Conservation (phyloP, 2,888 invertebrate genomes). For the Ametastegia equiseti region DNA sequence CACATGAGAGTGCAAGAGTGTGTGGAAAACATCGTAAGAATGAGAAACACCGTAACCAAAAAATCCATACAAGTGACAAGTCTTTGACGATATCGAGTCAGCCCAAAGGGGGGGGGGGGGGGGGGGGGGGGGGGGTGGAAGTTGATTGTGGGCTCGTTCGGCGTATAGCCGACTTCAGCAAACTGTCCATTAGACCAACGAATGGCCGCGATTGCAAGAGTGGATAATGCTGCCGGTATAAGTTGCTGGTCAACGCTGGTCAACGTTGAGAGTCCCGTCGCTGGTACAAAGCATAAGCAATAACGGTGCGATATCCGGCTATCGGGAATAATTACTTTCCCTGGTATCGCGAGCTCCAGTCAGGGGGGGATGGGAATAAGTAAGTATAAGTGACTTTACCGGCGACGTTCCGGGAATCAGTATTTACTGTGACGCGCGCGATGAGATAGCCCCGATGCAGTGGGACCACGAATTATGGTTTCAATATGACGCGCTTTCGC, state of each 20-base stretch:
- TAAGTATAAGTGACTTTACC: slow-evolving; percentile 71
- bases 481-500: slow-evolving; percentile 69
- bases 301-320: slow-evolving; percentile 63
- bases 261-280: slow-evolving; percentile 23
- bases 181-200: slow-evolving; percentile 65
- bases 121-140: too few relatives aligned
- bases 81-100: slow-evolving; percentile 6
- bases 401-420: slow-evolving; percentile 74
- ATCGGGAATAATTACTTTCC: slow-evolving; percentile 72
- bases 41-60: not conserved
- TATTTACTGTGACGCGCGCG: slow-evolving; percentile 72
- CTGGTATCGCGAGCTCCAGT: slow-evolving; percentile 64
- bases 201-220: slow-evolving; percentile 63
- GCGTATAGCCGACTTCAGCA: slow-evolving; percentile 24
- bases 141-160: slow-evolving; percentile 4
- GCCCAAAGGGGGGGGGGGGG: too few relatives aligned
- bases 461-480: slow-evolving; percentile 72
- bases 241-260: slow-evolving; percentile 19
- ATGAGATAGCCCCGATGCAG: slow-evolving; percentile 50
- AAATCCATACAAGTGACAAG: not conserved
- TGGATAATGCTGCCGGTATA: slow-evolving; percentile 40
- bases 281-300: slow-evolving; percentile 66
- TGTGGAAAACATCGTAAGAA: not conserved
- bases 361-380: slow-evolving; percentile 67
- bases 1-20: not conserved